These are phyloP conservation scores for Magallana angulata DNA, from an alignment of 1,140 invertebrate species.

Conservation along the genomic window DNA sequence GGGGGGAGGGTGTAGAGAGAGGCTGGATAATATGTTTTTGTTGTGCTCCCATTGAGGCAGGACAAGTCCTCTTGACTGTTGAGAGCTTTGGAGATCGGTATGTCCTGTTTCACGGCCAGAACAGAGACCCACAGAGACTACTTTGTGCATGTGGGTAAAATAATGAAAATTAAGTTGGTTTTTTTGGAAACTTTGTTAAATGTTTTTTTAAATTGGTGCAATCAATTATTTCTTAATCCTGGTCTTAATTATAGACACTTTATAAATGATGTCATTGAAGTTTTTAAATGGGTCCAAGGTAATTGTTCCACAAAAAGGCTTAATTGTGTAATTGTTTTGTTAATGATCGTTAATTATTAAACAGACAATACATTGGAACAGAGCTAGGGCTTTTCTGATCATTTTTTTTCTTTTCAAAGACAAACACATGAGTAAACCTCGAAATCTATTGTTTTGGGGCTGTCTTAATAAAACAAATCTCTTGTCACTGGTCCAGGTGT, in stretches of 20 bases:
- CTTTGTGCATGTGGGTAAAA: no score
- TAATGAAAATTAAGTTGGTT: background rate
- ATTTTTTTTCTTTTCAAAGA: conserved; percentile 6
- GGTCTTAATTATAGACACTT: background rate
- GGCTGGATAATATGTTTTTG: background rate
- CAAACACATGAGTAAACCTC: background rate
- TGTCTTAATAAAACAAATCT: background rate
- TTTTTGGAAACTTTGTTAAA: background rate
- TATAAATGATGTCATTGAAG: conserved; percentile 3
- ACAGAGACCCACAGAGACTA: no score
- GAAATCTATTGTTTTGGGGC: background rate
- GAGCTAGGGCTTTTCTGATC: background rate
- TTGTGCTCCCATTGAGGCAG: background rate
- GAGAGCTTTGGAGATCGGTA: conserved; percentile 18
- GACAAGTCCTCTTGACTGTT: background rate
- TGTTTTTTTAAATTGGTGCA: background rate
- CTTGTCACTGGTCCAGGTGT: background rate
- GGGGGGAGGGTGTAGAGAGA: background rate
- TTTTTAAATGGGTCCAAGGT: background rate
- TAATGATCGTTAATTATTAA: conserved; percentile 8
- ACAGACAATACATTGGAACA: background rate
- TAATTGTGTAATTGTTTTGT: conserved; percentile 30
- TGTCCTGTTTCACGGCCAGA: background rate
- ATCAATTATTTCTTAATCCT: background rate
- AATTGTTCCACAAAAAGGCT: background rate